Conservation (phyloP, 2,113 vertebrate species). For the Theristicus caerulescens region DNA sequence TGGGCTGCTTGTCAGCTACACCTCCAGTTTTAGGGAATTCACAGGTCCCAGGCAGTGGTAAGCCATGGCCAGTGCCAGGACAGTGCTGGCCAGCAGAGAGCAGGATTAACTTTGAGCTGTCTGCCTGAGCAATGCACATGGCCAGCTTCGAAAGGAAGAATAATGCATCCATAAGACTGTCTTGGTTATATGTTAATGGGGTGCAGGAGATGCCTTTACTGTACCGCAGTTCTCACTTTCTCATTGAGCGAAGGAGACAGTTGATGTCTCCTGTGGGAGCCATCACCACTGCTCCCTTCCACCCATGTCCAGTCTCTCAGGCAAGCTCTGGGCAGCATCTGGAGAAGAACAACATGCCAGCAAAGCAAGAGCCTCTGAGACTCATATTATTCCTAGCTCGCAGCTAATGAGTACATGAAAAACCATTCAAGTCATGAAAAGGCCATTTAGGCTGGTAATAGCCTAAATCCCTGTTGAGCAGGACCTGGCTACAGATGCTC, state of each 20-base stretch:
- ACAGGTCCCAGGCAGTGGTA: neutral
- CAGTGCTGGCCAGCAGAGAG: neutral
- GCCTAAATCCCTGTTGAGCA: neutral
- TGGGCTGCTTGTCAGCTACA: neutral
- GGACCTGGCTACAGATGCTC: neutral
- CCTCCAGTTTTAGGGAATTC: neutral
- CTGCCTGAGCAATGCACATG: neutral
- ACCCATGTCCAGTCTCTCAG: neutral
- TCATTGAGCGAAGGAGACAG: neutral
- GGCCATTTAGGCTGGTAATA: neutral
- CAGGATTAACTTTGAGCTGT: neutral
- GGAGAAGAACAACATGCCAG: neutral
- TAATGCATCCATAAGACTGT: too few relatives aligned
- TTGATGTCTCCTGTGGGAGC: neutral
- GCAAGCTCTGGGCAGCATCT: neutral
- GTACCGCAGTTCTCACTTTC: neutral
- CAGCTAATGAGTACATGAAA: neutral
- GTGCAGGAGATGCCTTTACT: too few relatives aligned
- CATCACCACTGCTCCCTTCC: neutral
- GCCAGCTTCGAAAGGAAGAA: fast-evolving
- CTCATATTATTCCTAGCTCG: neutral
- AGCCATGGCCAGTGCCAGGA: neutral
- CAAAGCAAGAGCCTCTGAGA: neutral
- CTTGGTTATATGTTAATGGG: fast-evolving
- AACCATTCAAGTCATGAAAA: neutral